A percentile compares a stretch with the other conserved stretches of the same genome.
phyloP scores from a whole-genome alignment of 2,888 invertebrate species.

The Drosophila niveifrons region DNA sequence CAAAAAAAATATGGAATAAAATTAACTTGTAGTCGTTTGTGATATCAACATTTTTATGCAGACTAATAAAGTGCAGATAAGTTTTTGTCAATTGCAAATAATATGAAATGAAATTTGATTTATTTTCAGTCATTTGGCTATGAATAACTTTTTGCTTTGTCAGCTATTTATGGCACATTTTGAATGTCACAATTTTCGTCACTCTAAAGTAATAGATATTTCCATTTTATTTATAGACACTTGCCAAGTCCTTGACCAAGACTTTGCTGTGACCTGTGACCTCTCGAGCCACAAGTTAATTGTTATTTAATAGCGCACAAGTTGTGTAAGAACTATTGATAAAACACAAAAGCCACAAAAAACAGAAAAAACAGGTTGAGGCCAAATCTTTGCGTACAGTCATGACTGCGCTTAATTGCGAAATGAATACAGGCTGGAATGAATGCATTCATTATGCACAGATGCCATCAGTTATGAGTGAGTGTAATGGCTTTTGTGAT shows the following conservation, averaged over 20 bases:
- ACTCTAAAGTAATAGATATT: background rate
- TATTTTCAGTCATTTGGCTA: conserved; percentile 1
- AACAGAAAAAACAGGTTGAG: background rate
- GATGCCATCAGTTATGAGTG: conserved; percentile 61
- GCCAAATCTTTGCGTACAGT: conserved; percentile 6
- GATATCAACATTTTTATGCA: conserved; percentile 5
- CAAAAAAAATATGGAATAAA: background rate
- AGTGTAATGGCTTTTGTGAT: conserved; percentile 26
- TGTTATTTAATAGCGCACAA: conserved; percentile 50
- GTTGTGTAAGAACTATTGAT: conserved; percentile 14
- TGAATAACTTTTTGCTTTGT: conserved; percentile 2
- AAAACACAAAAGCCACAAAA: conserved; percentile 7
- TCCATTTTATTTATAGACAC: conserved; percentile 3
- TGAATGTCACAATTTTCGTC: background rate
- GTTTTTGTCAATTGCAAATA: conserved; percentile 1
- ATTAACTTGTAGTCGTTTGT: conserved; percentile 5
- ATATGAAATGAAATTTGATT: background rate
- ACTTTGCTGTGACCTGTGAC: background rate
- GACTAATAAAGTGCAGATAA: conserved; percentile 10
- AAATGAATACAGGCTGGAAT: conserved; percentile 51
- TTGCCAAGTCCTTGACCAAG: background rate
- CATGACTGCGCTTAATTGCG: conserved; percentile 47
- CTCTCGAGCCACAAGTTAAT: conserved; percentile 4
- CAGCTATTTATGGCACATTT: conserved; percentile 4
- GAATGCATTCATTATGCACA: conserved; percentile 63